phyloP scores from a whole-genome alignment of 2,888 invertebrate species.

The Drosophila meridionalis region DNA sequence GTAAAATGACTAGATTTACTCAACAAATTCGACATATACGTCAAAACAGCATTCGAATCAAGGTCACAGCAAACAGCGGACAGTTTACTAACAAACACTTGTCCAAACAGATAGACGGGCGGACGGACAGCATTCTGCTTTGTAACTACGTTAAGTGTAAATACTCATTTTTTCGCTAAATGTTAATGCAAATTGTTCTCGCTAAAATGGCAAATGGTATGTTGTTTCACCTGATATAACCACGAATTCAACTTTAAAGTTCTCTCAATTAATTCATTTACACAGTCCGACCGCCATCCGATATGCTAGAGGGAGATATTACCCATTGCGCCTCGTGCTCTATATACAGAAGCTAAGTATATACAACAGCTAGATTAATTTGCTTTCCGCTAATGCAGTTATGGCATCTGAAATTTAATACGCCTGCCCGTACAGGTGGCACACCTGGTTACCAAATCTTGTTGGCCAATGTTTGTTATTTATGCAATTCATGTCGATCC shows the following conservation, averaged over 20 bases:
- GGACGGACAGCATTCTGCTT: background rate
- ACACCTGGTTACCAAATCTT: background rate
- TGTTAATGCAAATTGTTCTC: background rate
- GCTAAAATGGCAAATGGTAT: background rate
- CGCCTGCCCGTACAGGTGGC: background rate
- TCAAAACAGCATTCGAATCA: conserved; percentile 26
- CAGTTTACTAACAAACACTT: background rate
- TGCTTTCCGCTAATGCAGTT: background rate
- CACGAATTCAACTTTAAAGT: background rate
- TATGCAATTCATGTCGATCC: background rate
- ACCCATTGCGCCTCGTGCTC: too few relatives aligned
- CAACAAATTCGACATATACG: conserved; percentile 1
- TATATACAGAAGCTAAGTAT: too few relatives aligned
- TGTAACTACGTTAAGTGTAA: background rate
- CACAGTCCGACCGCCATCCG: too few relatives aligned
- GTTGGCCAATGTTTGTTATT: background rate
- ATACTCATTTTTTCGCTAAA: background rate
- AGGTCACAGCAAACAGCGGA: background rate
- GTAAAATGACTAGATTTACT: conserved; percentile 2
- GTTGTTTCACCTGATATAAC: background rate
- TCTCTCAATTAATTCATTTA: background rate
- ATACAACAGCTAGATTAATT: background rate
- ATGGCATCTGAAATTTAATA: background rate
- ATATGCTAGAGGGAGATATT: too few relatives aligned
- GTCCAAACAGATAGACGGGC: background rate